Evolutionary conservation across 2,888 invertebrate genomes (phyloP), one percentile per base, ranked within the genome.

Genomic region (Coenonympha arcania): DNA sequence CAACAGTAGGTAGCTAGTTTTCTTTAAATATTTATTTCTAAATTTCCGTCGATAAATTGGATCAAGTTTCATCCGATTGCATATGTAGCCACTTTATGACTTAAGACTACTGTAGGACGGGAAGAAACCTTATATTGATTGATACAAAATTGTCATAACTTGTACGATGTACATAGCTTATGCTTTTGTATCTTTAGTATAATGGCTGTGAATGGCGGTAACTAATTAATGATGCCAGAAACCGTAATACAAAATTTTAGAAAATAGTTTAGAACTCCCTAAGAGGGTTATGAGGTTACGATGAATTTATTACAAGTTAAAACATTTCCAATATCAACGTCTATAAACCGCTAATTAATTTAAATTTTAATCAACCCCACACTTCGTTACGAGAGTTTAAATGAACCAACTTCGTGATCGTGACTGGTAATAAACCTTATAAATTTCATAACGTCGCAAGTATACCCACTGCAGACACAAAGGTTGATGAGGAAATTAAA

Each of bases 401-500:
- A 47, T 39, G 47, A 47, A 22, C 39, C 20, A 47, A 47, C 31
- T 47, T 39, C 37, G 3, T 31, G 22, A 47, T 47, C 39, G 47
- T 40, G 37, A 47, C 47, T 39, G 31, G 39, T 39, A 47, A 47
- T 47, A 47, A 47, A 47, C 31, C 31, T 39, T 47, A 40, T 47
- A 47, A 26, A 47, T 22, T 47, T 47, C 39, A 39, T 39, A 39
- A 15, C 15, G 39, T 24, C 39, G 9, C 22, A 13, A 15, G 24
- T 24, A n/a, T n/a, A 24, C 24, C 28, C 34, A 48, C 48, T 37
- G 24, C 30, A 6, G 24, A 34, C 31, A 33, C 20, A 13, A 33
- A 39, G 43, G 33, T 34, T 33, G 26, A 30, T 34, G 48, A 48
- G 50, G 42, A 48, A 55, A 57, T 59, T 54, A 55, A 50, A 57